Percentiles rank a stretch among this genome's conserved stretches.
These are phyloP conservation scores for Calephelis perditalis DNA, from an alignment of 2,888 invertebrate genomes.

Conservation along the genomic window DNA sequence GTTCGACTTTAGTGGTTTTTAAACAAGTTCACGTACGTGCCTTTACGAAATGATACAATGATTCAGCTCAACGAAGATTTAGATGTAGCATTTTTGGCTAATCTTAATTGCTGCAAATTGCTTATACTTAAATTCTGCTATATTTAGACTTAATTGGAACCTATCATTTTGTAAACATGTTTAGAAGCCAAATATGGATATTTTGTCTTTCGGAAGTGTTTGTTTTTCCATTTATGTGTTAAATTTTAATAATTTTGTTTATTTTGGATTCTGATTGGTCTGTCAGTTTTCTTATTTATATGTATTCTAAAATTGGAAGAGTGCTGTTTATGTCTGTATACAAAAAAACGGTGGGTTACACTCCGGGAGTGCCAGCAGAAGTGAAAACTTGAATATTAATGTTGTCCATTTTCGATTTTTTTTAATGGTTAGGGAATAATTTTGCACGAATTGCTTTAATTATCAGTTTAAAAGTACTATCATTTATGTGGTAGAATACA, in stretches of 20 bases:
- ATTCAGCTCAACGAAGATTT: conserved; percentile 15
- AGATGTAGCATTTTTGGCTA: neutral
- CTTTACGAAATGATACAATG: conserved; percentile 30
- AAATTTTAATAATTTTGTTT: neutral
- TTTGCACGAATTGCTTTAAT: too few species aligned
- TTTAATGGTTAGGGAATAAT: too few species aligned
- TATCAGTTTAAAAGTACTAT: too few species aligned
- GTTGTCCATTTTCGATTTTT: too few species aligned
- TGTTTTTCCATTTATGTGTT: neutral
- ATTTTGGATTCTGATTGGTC: neutral
- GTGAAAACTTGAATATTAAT: too few species aligned
- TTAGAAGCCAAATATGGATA: neutral
- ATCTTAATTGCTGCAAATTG: conserved; percentile 10
- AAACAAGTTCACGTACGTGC: conserved; percentile 47
- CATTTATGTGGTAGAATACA: too few species aligned
- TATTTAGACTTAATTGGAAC: conserved; percentile 15
- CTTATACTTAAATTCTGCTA: conserved; percentile 12
- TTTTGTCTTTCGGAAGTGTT: neutral
- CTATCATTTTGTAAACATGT: conserved; percentile 10
- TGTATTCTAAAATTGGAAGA: too few species aligned
- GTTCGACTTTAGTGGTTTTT: conserved; percentile 50
- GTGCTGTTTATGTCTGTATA: too few species aligned
- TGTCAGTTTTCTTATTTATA: too few species aligned
- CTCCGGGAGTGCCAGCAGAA: too few species aligned
- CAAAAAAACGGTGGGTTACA: too few species aligned